A percentile compares a stretch with the other conserved stretches of the same genome.
phyloP scores from a whole-genome alignment of 1,140 invertebrate genomes.

The Venustaconcha ellipsiformis region DNA sequence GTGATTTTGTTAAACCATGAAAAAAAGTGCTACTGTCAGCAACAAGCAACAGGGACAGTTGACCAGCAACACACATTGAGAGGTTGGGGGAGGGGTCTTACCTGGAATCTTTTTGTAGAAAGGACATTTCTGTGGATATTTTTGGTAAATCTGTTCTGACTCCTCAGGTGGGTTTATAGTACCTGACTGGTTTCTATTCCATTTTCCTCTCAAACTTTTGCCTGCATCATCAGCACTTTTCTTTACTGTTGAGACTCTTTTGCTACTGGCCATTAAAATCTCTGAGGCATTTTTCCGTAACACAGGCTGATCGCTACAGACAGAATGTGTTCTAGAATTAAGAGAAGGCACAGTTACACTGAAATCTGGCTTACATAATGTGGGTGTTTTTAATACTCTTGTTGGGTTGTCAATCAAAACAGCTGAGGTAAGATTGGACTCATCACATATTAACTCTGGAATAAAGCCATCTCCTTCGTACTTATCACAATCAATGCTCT shows the following conservation, averaged over 20 bases:
- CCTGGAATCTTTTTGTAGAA: constrained; percentile 68
- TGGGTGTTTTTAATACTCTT: neutral
- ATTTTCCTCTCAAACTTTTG: neutral
- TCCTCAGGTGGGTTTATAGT: neutral
- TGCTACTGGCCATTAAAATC: constrained; percentile 22
- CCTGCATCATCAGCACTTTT: neutral
- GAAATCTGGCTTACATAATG: neutral
- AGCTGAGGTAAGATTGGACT: neutral
- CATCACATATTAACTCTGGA: neutral
- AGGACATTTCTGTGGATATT: constrained; percentile 51
- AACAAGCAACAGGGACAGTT: neutral
- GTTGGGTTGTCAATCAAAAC: neutral
- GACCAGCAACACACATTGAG: neutral
- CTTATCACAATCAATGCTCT: constrained; percentile 1
- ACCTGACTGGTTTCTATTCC: neutral
- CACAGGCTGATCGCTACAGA: neutral
- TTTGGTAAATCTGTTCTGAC: constrained; percentile 2
- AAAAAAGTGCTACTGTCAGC: neutral
- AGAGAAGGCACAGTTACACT: neutral
- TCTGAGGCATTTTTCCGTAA: constrained; percentile 20
- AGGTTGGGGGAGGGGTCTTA: constrained; percentile 10
- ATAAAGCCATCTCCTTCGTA: constrained; percentile 7
- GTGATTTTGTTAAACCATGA: neutral
- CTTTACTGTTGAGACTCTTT: neutral
- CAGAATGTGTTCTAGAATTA: neutral